Base-by-base conservation (phyloP, 2,113 vertebrate species). In the Oenanthe oenanthe region DNA sequence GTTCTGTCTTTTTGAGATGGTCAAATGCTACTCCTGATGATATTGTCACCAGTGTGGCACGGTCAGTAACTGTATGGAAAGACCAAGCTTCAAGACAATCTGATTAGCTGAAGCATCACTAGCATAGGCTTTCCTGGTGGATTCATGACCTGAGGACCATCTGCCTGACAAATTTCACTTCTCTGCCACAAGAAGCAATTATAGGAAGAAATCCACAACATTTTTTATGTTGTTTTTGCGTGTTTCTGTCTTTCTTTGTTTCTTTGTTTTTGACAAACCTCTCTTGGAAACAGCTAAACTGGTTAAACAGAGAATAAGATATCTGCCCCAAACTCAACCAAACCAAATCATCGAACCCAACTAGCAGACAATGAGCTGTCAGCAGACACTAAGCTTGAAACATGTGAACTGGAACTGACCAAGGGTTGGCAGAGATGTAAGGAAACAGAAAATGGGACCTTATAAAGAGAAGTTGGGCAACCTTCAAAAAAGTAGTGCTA, bases 381-480 rank as follows among this genome's bases (percentile, higher is more conserved):
- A 25, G n/a, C 66, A 62, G 32, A 19, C 58, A 43, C 28, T 47
- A 67, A 85, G 54, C 74, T 68, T 91, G 73, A 53, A 91, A 67
- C 36, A 8, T 7, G 17, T 79, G 63, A 88, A 12, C 48, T 96
- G 62, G 82, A 89, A n/a, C 75, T 91, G 85, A 77, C 90, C 85
- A 87, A 86, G 43, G 20, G 9, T 43, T 96, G 93, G 89, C 89
- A 94, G 60, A 91, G 73, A 74, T 79, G 70, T 58, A 65, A 94
- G 76, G 61, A 94, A 89, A 85, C 74, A 95, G 78, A 95, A 94
- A 91, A 94, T 87, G 21, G 71, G 74, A 75, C 36, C 54, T 94
- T 92, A 90, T 71, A 88, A 93, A 88, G 81, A 95, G 74, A 85
- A 93, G 85, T 96, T 93, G 85, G 70, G 93, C 81, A 94, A 96